Evolutionary conservation across 2,888 invertebrate species (phyloP), one percentile per base, ranked within the genome.

Genomic region (Rhimphoctona megacephalus): DNA sequence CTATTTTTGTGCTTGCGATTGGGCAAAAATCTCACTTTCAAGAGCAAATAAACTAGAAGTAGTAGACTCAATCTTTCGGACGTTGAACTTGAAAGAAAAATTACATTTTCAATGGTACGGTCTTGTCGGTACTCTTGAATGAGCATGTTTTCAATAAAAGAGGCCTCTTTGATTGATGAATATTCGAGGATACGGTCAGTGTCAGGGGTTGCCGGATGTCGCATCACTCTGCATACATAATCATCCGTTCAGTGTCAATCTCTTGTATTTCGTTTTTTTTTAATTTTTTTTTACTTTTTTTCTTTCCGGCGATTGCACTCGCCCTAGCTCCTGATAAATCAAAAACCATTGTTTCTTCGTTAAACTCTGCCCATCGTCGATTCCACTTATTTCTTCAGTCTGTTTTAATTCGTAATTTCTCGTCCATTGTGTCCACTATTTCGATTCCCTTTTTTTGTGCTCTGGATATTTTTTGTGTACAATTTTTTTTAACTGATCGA

Each of bases 201-300:
- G 92, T 92, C 92, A 93, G 85, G 91, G 91, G 92, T 92, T 91
- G 89, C 92, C 92, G 92, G 92, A 93, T 92, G 90, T 91, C 90
- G 92, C 90, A 91, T 92, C 87, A 88, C 86, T 92, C 88, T 91
- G 87, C 90, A 92, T 91, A 84, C 54, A 88, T 89, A 89, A 86
- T 22, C 86, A 86, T 89, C 80, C 81, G 72, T 82, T 86, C 79
- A 84, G 69, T 79, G 61, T 69, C 30, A 61, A 57, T 43, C 54
- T 25, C 25, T 22, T 61, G 49, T 39, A 33, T 67, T 67, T 33
- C 46, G 19, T 54, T 43, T 54, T 22, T 14, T 17, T 64, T 52
- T 36, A 4, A 22, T 33, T 33, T 49, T 22, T 22, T 22, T 14
- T n/a, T 19, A 54, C 33, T 54, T 52, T 43, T 33, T 43, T 70